Base-by-base conservation (phyloP, 2,888 invertebrate species). In the Rhamnusium bicolor region DNA sequence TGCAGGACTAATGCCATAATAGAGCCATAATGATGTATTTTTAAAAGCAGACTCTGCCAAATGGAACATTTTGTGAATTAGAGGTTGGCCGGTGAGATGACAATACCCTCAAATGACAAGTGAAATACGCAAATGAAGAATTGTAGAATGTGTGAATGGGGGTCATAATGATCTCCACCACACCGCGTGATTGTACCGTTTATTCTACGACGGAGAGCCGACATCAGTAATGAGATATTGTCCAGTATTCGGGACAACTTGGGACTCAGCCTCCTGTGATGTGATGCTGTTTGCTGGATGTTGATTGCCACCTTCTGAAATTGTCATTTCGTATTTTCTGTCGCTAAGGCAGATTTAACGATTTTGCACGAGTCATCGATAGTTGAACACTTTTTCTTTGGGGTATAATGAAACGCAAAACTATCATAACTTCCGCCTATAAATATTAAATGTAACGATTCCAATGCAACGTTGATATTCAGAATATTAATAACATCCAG, bases 81-180 rank as follows among this genome's bases (percentile, higher is more conserved):
- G 56, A 67, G 67, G 67, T 21, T 56, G 67, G 67, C 54, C 78
- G 76, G 61, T 62, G 40, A 71, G 79, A 77, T 73, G 81, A 89
- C 89, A 89, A 89, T 89, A 88, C 88, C 83, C 84, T 87, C 89
- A 89, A 89, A 89, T 89, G 89, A 88, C 89, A 89, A 88, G 89
- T 89, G 89, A 89, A 89, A 89, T 89, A 89, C 88, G 89, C 89
- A 89, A 89, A 89, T 89, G 89, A 89, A 89, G 89, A 89, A 89
- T 89, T 89, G 89, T 89, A 86, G 86, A 85, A 84, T 83, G 86
- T 84, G 86, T 88, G 88, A 88, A 88, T 88, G 87, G 88, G 82
- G 83, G 82, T 84, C 86, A 85, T 88, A 87, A 87, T 87, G 87
- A 88, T 86, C 86, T 84, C 79, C 81, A 82, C 84, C 84, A 84